Evolutionary conservation across 2,888 invertebrate species (phyloP).

Genomic region (Andrena haemorrhoa): DNA sequence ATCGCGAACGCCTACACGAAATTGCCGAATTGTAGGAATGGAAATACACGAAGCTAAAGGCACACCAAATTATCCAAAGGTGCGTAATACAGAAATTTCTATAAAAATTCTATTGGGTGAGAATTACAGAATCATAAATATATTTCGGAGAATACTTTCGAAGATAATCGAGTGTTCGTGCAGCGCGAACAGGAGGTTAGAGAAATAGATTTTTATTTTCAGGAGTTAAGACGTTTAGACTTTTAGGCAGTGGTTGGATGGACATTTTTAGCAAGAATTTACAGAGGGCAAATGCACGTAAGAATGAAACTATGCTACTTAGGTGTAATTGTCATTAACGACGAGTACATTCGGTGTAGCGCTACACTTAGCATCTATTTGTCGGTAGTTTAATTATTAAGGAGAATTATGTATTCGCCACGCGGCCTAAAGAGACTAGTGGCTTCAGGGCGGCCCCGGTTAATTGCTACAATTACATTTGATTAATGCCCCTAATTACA

Average conservation of each 20-base stretch:
- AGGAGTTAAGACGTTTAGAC: not conserved
- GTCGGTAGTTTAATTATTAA: conserved; percentile 52
- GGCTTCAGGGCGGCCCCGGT: conserved; percentile 36
- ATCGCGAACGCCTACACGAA: no score
- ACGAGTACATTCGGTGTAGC: conserved; percentile 30
- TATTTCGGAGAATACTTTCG: no score
- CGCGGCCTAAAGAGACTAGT: conserved; percentile 8
- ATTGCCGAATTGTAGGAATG: no score
- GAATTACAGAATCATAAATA: no score
- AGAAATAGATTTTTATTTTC: not conserved
- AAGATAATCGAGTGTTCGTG: no score
- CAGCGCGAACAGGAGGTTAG: not conserved
- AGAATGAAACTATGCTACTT: conserved; percentile 31
- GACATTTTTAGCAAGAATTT: conserved; percentile 25
- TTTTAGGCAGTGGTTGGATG: not conserved
- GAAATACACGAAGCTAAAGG: no score
- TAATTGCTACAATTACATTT: conserved; percentile 68
- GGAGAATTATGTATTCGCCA: conserved; percentile 56
- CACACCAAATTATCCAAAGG: no score
- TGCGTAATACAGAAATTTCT: no score
- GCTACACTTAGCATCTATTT: conserved; percentile 41
- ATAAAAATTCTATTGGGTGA: no score
- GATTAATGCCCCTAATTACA: conserved; percentile 67
- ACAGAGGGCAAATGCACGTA: no score
- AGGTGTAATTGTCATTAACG: conserved; percentile 51